These are phyloP conservation scores for Cerastis leucographa DNA, from an alignment of 2,888 invertebrate genomes.

Conservation along the genomic window DNA sequence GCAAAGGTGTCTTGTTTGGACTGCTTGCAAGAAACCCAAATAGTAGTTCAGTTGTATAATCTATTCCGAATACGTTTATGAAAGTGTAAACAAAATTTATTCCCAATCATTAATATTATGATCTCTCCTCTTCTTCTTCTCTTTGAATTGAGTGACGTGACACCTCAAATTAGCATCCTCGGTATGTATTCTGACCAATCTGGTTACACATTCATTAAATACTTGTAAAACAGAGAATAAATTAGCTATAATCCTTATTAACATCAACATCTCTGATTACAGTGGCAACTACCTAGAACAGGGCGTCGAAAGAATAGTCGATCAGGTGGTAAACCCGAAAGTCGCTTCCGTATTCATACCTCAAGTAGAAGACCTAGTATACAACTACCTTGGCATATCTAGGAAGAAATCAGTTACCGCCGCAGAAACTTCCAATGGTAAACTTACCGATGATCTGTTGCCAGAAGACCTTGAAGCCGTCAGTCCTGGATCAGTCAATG, in stretches of 20 bases:
- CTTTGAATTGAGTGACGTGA: not conserved
- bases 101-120: not conserved
- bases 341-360: conserved; percentile 96
- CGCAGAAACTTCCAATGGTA: conserved; percentile 81
- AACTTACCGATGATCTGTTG: conserved; percentile 89
- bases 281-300: conserved; percentile 97
- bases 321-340: conserved; percentile 98
- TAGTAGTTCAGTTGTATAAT: not conserved
- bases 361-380: conserved; percentile 97
- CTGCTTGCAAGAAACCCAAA: not conserved
- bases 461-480: conserved; percentile 95
- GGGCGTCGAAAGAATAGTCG: conserved; percentile 98
- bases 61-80: not conserved
- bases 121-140: too few relatives aligned
- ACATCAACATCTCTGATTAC: conserved; percentile 67
- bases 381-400: conserved; percentile 95
- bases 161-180: not conserved
- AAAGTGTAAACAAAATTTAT: not conserved
- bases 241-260: not conserved
- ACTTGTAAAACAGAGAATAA: not conserved
- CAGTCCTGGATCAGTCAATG: conserved; percentile 94
- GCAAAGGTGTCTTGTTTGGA: not conserved
- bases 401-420: conserved; percentile 89
- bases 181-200: not conserved
- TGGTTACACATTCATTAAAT: not conserved